phyloP scores from a whole-genome alignment of 2,113 vertebrate species.

The Burhinus oedicnemus region DNA sequence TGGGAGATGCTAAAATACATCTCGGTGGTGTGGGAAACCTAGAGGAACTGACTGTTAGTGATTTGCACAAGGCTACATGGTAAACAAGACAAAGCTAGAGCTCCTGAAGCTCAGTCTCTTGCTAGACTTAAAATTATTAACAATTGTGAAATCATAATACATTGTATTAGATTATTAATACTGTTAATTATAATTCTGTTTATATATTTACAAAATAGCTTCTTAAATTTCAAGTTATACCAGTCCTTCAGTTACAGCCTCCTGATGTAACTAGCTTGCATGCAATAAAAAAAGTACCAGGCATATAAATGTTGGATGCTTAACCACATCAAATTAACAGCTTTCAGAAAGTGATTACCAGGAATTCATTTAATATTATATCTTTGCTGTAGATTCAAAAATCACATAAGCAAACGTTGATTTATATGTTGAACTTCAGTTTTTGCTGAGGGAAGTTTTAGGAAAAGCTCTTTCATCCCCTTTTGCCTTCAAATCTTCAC shows the following conservation, averaged over 20 bases:
- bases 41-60: background rate
- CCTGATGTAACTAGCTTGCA: background rate
- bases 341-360: background rate
- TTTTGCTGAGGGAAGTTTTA: constrained; percentile 33
- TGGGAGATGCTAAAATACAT: background rate
- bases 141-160: background rate
- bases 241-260: background rate
- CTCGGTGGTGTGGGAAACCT: background rate
- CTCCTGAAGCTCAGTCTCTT: background rate
- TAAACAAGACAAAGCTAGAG: background rate
- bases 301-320: background rate
- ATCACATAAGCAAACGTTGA: background rate
- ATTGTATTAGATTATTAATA: background rate
- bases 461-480: background rate
- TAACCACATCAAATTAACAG: background rate
- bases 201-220: background rate
- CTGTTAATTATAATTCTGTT: background rate
- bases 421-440: background rate
- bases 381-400: background rate
- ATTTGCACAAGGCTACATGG: background rate
- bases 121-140: background rate
- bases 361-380: background rate
- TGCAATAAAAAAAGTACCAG: background rate
- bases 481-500: constrained; percentile 14
- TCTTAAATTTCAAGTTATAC: background rate